Evolutionary conservation across 2,113 vertebrate genomes (phyloP), one percentile per base, ranked within the genome.

Genomic region (Nibea albiflora): DNA sequence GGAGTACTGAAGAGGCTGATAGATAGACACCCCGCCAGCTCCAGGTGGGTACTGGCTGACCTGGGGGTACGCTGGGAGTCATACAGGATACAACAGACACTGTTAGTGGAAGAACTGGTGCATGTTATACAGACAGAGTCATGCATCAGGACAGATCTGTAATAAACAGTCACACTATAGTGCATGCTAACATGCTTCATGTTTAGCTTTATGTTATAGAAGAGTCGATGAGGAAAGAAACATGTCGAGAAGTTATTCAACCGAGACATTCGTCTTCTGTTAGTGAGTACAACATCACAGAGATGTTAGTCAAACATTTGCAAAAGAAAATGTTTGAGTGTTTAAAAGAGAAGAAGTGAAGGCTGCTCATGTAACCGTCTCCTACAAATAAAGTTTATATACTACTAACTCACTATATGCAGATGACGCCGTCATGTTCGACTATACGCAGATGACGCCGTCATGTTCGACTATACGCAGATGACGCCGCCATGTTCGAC

Each of bases 1-100:
- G 7, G 93, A 22, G 91, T 96, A 95, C 28, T 97, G 97, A 76
- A 95, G 95, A 90, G 97, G 96, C 76, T 95, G 96, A 96, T 97
- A 98, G 86, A 95, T n/a, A 82, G 96, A 79, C 26, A 93, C 93
- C 83, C 94, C 96, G 90, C 96, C 97, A 81, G 95, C 90, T 94
- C 96, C 96, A 85, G 95, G 94, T 47, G 94, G 91, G 94, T 96
- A 98, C 90, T 95, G 97, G 91, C 95, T 96, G 90, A 95, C 89
- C 92, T 95, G 94, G 89, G 95, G 94, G 94, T 96, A 97, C 3
- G 93, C 98, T 99, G 95, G 74, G 95, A 93, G 81, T 91, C 80
- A 89, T 74, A 92, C 67, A 81, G 93, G 73, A 90, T 19, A 87
- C 63, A 90, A 89, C 65, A 90, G 75, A 80, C 52, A 80, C 73